phyloP scores from a whole-genome alignment of 2,797 vertebrate genomes.

The Gymnoscopelus microlampas region DNA sequence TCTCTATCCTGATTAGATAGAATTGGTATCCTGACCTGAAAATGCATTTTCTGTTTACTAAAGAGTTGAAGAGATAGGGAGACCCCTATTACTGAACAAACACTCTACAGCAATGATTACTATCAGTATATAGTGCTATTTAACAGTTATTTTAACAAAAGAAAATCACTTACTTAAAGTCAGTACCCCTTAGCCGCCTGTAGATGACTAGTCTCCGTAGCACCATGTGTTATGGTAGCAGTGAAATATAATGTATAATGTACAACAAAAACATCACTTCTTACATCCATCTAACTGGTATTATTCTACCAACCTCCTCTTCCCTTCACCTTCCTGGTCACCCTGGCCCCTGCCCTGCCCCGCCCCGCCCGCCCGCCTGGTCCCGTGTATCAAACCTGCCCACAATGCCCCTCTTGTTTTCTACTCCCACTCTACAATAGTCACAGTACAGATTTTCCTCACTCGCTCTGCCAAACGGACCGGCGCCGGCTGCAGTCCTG shows the following conservation, averaged over 20 bases:
- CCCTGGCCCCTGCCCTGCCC: not conserved
- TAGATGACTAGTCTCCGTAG: constrained; percentile 19
- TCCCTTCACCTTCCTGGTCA: constrained; percentile 26
- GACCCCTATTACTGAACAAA: too few species aligned
- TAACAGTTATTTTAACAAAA: too few species aligned
- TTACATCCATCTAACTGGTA: constrained; percentile 54
- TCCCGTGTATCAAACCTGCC: constrained; percentile 12
- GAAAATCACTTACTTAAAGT: not conserved
- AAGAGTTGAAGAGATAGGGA: too few species aligned
- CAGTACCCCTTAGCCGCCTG: constrained; percentile 17
- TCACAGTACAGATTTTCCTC: constrained; percentile 86
- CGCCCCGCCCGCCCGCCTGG: not conserved
- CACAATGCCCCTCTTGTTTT: constrained; percentile 68
- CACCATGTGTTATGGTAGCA: not conserved
- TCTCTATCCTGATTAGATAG: too few species aligned
- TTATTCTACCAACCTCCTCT: constrained; percentile 47
- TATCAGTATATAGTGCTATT: too few species aligned
- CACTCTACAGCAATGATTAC: too few species aligned
- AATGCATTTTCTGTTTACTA: too few species aligned
- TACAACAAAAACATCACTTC: not conserved
- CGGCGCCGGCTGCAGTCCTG: constrained; percentile 56
- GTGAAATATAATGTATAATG: not conserved
- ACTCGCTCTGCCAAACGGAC: constrained; percentile 75
- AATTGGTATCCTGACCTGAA: too few species aligned
- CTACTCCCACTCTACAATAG: constrained; percentile 73